Evolutionary conservation across 1,140 invertebrate species (phyloP), one percentile per base, ranked within the genome.

Genomic region (Lepidurus couesii): DNA sequence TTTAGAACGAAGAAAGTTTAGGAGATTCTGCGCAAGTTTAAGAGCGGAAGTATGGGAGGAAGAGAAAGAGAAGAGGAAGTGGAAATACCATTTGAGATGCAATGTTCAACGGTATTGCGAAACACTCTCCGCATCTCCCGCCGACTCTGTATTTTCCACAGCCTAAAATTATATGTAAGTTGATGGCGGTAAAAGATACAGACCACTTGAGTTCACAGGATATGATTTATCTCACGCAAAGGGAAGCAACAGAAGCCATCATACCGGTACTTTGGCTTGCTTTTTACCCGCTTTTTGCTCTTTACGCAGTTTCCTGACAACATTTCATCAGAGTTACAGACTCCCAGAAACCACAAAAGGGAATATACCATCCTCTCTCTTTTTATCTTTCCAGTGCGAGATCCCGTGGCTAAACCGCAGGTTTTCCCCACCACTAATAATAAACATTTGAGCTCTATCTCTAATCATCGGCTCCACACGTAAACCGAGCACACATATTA

Each of bases 311-410:
- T 65, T 65, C 53, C 53, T 65, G 53, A 65, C 53, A 65, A 21
- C 9, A 65, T 65, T 65, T 65, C 53, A 65, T 65, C 53, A 65
- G 16, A n/a, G 53, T 65, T 21, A 21, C 53, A 65, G 53, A 65
- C n/a, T 65, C 53, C 53, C 21, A 1, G 3, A 65, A 65, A 65
- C 53, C 53, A 65, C 53, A 65, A 4, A 65, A 7, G 53, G 53
- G 53, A 21, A 65, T n/a, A 65, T 65, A 21, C 13, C 53, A 65
- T 7, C 6, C 16, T 7, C 21, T 65, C 53, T 65, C 21, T 21
- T 65, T 21, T 65, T 9, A 13, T 65, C 16, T 65, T 21, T 65
- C 13, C 21, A 7, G 9, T 1, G 13, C 8, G 16, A 13, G 16
- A 21, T 65, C 21, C 53, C 21, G 16, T 65, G 53, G 53, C 21